Conservation (phyloP, 2,113 vertebrate species). For the Leptocoma aspasia region DNA sequence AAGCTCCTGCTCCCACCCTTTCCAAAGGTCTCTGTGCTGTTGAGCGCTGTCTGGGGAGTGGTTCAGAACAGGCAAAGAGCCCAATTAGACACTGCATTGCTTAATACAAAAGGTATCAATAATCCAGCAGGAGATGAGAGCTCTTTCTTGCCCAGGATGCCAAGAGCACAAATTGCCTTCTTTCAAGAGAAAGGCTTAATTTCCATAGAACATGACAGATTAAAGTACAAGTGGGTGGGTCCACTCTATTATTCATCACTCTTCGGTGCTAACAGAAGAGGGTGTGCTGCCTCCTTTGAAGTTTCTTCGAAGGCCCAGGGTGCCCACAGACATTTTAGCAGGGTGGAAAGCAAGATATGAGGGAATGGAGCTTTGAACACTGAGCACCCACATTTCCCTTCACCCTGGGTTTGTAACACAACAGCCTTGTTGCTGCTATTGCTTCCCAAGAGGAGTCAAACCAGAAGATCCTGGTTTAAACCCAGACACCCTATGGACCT, state of each 20-base stretch:
- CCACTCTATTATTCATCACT: conserved; percentile 65
- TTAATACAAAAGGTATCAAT: conserved; percentile 47
- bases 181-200: conserved; percentile 56
- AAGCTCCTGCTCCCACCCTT: accelerated
- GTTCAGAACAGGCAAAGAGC: background rate
- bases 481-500: background rate
- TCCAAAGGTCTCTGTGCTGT: background rate
- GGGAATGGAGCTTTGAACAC: background rate
- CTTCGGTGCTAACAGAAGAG: conserved; percentile 8
- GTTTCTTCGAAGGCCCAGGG: conserved; percentile 37
- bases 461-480: background rate
- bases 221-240: conserved; percentile 54
- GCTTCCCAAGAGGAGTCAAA: background rate
- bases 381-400: accelerated
- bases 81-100: background rate
- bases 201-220: conserved; percentile 61
- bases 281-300: conserved; percentile 11
- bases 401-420: background rate
- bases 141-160: background rate
- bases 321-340: background rate
- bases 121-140: conserved; percentile 13
- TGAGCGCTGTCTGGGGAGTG: accelerated
- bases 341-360: background rate
- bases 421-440: background rate
- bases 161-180: conserved; percentile 55